Evolutionary conservation across 2,113 vertebrate genomes (phyloP).

Genomic region (Malurus melanocephalus): DNA sequence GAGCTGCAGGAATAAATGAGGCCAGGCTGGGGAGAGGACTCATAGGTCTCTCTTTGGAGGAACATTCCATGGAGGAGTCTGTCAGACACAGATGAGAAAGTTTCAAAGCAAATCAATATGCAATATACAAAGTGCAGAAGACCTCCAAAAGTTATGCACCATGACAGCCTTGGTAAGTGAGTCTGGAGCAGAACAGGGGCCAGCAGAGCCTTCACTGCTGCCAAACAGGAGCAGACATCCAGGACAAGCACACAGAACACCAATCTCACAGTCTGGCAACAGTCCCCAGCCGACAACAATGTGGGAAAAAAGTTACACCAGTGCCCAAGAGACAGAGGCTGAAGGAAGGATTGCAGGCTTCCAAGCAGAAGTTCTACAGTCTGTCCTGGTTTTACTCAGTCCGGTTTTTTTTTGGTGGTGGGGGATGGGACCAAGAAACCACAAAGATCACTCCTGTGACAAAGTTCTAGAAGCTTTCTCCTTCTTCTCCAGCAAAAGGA

Average conservation of each 20-base stretch:
- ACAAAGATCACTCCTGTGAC: too few relatives aligned
- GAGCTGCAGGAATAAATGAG: background rate
- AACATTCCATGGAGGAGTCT: background rate
- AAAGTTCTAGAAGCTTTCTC: too few relatives aligned
- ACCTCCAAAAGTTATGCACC: background rate
- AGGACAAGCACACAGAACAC: background rate
- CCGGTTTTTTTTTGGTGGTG: too few relatives aligned
- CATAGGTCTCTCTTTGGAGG: background rate
- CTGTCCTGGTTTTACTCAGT: too few relatives aligned
- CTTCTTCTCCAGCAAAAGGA: too few relatives aligned
- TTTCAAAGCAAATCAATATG: background rate
- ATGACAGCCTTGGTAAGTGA: background rate
- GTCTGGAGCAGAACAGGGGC: background rate
- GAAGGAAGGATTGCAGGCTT: background rate
- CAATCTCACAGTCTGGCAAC: background rate
- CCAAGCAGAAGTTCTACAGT: background rate
- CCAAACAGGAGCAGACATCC: background rate
- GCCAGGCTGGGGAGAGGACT: background rate
- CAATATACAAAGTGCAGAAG: background rate
- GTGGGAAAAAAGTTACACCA: background rate
- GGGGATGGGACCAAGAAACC: too few relatives aligned
- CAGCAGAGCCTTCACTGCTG: background rate
- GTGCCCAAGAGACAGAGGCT: background rate
- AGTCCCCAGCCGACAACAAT: fast-evolving
- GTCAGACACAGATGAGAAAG: background rate